Conservation (phyloP, 2,888 invertebrate genomes). For the Encarsia formosa region DNA sequence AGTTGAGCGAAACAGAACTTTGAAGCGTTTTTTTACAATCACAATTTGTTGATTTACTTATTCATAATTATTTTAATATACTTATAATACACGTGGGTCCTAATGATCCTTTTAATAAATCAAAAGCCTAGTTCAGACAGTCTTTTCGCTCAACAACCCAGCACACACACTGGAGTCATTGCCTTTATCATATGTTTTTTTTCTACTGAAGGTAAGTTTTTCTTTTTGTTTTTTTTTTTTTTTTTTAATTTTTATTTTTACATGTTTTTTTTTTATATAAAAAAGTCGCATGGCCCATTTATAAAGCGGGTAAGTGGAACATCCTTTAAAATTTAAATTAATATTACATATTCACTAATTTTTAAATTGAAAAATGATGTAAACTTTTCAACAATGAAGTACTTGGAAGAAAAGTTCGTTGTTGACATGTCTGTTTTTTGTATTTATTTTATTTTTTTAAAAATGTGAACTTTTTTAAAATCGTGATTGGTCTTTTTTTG, state of each 20-base stretch:
- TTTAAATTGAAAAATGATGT: constrained; percentile 12
- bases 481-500: constrained; percentile 10
- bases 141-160: constrained; percentile 19
- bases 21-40: constrained; percentile 22
- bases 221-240: constrained; percentile 8
- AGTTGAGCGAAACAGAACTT: constrained; percentile 19
- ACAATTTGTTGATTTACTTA: constrained; percentile 17
- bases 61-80: constrained; percentile 5
- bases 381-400: constrained; percentile 16
- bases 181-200: constrained; percentile 2
- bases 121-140: constrained; percentile 16
- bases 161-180: constrained; percentile 9
- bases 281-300: constrained; percentile 25
- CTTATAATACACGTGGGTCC: constrained; percentile 9
- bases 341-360: constrained; percentile 8
- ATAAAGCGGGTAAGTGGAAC: constrained; percentile 27
- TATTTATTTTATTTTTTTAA: not conserved
- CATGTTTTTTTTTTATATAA: constrained; percentile 16
- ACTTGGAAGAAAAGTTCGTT: constrained; percentile 28
- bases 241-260: constrained; percentile 1
- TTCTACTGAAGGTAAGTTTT: constrained; percentile 21
- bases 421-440: constrained; percentile 11
- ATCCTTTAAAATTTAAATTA: constrained; percentile 24
- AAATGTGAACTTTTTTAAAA: not conserved
- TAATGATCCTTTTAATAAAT: constrained; percentile 20